Evolutionary conservation across 2,113 vertebrate genomes (phyloP).

Genomic region (Pitta sordida): DNA sequence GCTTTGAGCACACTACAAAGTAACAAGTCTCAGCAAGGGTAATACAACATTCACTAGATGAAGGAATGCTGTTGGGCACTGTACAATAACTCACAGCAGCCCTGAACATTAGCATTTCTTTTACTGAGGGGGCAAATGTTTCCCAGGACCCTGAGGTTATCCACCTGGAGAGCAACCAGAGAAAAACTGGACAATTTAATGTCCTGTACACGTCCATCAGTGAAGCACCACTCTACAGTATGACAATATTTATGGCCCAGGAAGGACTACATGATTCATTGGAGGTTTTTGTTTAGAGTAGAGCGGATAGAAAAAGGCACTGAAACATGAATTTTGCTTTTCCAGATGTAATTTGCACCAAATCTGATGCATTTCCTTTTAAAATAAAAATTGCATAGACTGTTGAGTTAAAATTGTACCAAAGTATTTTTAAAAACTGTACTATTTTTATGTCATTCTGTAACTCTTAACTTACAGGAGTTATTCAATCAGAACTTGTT

Average conservation of each 20-base stretch:
- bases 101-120: background rate
- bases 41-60: background rate
- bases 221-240: background rate
- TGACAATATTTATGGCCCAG: constrained; percentile 10
- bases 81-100: constrained; percentile 18
- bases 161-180: constrained; percentile 31
- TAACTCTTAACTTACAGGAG: background rate
- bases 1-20: background rate
- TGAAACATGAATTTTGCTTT: background rate
- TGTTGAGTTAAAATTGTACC: background rate
- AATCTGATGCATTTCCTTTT: background rate
- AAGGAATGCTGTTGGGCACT: constrained; percentile 22
- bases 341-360: background rate
- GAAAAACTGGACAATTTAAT: background rate
- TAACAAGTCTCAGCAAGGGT: background rate
- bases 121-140: background rate
- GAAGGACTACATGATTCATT: background rate
- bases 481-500: background rate
- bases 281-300: background rate
- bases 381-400: background rate
- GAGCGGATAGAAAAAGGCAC: background rate
- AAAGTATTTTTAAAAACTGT: background rate
- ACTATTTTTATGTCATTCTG: background rate
- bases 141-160: constrained; percentile 56
- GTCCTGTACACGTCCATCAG: background rate